Percentiles rank a stretch among this genome's conserved stretches.
Conservation (phyloP, 2,113 vertebrate species). For the Oophaga pumilio region DNA sequence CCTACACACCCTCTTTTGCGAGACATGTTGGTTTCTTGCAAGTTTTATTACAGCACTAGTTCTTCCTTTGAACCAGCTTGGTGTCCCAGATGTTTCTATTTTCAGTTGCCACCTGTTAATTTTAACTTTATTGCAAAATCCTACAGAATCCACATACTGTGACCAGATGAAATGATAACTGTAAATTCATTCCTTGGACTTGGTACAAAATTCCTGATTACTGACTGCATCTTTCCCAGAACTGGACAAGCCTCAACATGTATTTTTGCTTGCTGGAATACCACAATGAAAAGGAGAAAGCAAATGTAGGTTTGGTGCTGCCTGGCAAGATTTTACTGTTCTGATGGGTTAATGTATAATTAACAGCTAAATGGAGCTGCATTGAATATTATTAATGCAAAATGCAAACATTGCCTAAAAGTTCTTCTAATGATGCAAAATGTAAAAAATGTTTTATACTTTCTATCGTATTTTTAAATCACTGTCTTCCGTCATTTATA, state of each 20-base stretch:
- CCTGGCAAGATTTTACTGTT: background rate
- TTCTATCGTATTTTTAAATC: no score
- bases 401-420: no score
- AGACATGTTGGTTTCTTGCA: background rate
- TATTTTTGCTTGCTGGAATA: conserved; percentile 23
- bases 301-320: background rate
- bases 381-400: no score
- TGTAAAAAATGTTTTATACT: no score
- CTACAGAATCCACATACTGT: conserved; percentile 9
- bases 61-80: background rate
- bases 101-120: background rate
- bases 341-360: background rate
- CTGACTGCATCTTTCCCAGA: conserved; percentile 41
- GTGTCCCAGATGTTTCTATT: conserved; percentile 9
- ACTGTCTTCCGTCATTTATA: no score
- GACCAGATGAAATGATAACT: conserved; percentile 18
- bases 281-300: conserved; percentile 4
- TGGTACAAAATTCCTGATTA: conserved; percentile 38
- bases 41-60: background rate
- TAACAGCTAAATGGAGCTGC: background rate
- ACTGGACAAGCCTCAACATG: conserved; percentile 24
- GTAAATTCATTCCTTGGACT: conserved; percentile 31
- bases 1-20: no score
- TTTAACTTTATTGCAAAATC: conserved; percentile 13
- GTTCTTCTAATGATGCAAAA: no score